Percentiles rank a stretch among this genome's conserved stretches.
Conservation (phyloP, 2,888 invertebrate species). For the Penaeus monodon region DNA sequence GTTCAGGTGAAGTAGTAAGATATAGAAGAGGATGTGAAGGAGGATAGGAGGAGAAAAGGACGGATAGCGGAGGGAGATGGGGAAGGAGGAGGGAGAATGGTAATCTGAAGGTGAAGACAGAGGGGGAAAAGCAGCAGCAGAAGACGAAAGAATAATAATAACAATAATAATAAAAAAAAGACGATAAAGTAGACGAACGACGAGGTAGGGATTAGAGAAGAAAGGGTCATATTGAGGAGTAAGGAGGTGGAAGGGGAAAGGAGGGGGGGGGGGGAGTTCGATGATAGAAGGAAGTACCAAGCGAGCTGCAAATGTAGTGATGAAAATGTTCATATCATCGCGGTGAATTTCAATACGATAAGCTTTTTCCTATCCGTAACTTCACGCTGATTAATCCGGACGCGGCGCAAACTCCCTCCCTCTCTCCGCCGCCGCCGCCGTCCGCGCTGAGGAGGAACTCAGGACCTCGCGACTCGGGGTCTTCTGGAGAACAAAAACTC, state of each 20-base stretch:
- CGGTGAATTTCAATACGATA: slow-evolving; percentile 38
- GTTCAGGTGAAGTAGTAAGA: no score
- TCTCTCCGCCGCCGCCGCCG: background rate
- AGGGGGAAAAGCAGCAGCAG: background rate
- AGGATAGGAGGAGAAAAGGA: no score
- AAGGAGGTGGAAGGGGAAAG: background rate
- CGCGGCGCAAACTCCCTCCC: background rate
- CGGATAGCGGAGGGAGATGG: background rate
- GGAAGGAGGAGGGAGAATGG: background rate
- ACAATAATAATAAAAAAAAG: no score
- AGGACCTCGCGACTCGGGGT: no score
- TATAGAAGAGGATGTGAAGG: no score
- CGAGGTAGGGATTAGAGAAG: no score
- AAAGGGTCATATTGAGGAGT: no score
- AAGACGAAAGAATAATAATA: no score
- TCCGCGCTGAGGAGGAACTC: background rate
- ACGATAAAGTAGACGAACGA: no score
- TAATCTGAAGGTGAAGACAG: background rate
- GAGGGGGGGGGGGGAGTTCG: background rate
- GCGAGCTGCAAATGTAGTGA: slow-evolving; percentile 43
- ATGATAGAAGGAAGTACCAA: background rate
- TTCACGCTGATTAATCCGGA: slow-evolving; percentile 28
- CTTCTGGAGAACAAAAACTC: no score
- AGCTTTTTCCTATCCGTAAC: slow-evolving; percentile 32
- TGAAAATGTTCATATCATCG: slow-evolving; percentile 44